Evolutionary conservation across 2,797 vertebrate genomes (phyloP).

Genomic region (Scolopax bukidnonensis): DNA sequence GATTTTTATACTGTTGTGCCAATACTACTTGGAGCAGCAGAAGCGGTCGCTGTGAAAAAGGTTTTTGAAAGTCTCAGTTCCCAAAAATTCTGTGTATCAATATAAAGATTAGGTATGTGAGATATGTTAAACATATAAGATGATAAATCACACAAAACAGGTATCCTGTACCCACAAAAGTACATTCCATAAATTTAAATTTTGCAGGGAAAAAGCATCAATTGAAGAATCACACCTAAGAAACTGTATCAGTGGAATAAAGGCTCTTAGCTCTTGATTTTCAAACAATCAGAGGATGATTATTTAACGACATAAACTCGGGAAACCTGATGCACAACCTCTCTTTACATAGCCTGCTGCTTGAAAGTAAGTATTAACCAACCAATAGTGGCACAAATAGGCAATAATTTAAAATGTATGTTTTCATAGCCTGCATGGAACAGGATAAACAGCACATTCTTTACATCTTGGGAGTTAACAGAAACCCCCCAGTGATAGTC

Average conservation of each 20-base stretch:
- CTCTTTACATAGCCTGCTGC: background rate
- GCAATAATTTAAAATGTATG: background rate
- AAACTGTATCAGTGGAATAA: background rate
- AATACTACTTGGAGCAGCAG: background rate
- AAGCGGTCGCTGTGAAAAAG: background rate
- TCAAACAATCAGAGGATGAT: background rate
- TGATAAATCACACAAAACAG: background rate
- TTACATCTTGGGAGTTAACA: conserved; percentile 35
- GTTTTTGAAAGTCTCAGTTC: background rate
- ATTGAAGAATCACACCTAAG: background rate
- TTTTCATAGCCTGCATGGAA: conserved; percentile 21
- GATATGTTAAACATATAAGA: background rate
- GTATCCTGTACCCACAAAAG: background rate
- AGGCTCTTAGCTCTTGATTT: background rate
- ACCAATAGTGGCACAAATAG: background rate
- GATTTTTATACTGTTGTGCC: background rate
- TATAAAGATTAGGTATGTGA: background rate
- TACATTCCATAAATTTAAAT: background rate
- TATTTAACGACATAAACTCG: conserved; percentile 18
- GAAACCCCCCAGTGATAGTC: conserved; percentile 34
- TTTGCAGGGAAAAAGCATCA: background rate
- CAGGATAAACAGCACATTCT: conserved; percentile 39
- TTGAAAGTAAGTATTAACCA: background rate
- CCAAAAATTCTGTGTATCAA: background rate
- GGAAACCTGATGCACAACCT: background rate